Conservation (phyloP, 2,797 vertebrate genomes). For the Oceanodroma leucorhoa region DNA sequence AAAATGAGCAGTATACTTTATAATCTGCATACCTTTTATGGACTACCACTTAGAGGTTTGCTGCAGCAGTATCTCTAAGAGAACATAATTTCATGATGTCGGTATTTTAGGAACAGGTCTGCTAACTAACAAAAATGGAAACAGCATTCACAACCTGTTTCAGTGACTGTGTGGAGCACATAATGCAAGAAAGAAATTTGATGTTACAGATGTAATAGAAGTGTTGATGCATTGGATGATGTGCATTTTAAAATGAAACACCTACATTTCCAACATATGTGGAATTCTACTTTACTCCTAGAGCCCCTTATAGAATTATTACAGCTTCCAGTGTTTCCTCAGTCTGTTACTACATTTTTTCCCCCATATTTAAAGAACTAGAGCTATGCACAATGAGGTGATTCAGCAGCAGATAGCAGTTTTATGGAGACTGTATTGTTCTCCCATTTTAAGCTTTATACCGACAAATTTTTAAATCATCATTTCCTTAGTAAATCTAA, state of each 20-base stretch:
- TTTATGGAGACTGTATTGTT: neutral
- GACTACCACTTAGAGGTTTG: neutral
- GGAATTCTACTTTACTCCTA: neutral
- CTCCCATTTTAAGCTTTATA: neutral
- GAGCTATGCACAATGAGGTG: fast-evolving
- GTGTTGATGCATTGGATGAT: neutral
- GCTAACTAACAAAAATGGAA: neutral
- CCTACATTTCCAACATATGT: neutral
- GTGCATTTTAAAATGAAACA: conserved; percentile 1
- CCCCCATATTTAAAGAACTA: neutral
- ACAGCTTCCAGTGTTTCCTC: neutral
- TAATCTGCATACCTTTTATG: neutral
- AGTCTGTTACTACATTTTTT: neutral
- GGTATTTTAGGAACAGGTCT: neutral
- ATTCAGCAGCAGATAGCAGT: neutral
- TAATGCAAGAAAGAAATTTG: neutral
- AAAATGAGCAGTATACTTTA: neutral
- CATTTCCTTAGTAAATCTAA: neutral
- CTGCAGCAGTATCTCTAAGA: neutral
- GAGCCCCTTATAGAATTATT: neutral
- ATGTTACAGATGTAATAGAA: neutral
- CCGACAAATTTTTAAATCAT: neutral
- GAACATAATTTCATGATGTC: neutral
- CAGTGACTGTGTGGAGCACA: neutral
- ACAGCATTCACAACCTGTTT: neutral